Conservation (phyloP, 2,888 invertebrate genomes). For the Heliconius cydno region DNA sequence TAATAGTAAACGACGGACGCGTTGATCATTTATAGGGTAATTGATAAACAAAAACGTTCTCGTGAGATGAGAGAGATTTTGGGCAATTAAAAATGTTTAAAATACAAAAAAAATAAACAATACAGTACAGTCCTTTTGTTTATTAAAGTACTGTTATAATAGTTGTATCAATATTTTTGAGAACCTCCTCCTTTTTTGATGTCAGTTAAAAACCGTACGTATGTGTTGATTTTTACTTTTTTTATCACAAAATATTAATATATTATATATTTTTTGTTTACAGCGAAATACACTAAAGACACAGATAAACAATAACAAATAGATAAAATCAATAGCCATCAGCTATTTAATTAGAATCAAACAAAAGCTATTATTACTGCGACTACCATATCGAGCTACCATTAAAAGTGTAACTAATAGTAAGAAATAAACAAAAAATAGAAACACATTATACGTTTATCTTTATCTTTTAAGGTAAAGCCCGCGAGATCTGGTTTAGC, state of each 20-base stretch:
- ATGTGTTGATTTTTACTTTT: background rate
- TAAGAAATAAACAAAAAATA: constrained; percentile 15
- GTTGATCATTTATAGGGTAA: constrained; percentile 78
- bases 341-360: constrained; percentile 2
- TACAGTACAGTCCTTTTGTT: constrained; percentile 57
- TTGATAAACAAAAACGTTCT: constrained; percentile 74
- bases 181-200: too few species aligned
- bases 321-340: background rate
- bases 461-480: constrained; percentile 33
- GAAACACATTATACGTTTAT: constrained; percentile 18
- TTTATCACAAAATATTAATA: background rate
- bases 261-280: too few species aligned
- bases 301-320: background rate
- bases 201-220: background rate
- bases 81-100: constrained; percentile 70
- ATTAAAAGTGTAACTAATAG: constrained; percentile 19
- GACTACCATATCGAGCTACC: background rate
- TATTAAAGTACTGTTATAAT: constrained; percentile 13
- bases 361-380: constrained; percentile 2
- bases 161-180: background rate
- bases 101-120: constrained; percentile 58
- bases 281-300: background rate
- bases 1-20: constrained; percentile 62
- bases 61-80: constrained; percentile 63
- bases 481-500: constrained; percentile 33